phyloP scores from a whole-genome alignment of 30 jellyfish, hydroid and myxozoan species.

The Aurelia aurita region DNA sequence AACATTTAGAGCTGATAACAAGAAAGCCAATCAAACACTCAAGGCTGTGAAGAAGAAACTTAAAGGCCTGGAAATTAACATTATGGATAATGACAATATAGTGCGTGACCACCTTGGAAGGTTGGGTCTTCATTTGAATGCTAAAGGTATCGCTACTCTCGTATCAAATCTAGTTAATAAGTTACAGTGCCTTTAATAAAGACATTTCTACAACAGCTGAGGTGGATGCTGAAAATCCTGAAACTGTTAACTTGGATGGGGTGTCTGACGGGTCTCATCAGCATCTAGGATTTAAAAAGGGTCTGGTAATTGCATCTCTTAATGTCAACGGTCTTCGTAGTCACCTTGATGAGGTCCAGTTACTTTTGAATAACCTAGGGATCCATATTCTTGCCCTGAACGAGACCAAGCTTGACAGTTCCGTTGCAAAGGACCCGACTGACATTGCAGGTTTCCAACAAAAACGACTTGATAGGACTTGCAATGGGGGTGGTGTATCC shows the following conservation, averaged over 20 bases:
- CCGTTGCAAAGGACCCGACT: too few relatives aligned
- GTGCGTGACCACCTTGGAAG: constrained; percentile 42
- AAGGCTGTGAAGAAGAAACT: constrained; percentile 26
- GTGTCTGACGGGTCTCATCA: too few relatives aligned
- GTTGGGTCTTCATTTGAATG: constrained; percentile 2
- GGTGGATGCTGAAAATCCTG: background rate
- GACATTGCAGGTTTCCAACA: too few relatives aligned
- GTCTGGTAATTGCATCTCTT: constrained; percentile 62
- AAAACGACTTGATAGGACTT: too few relatives aligned
- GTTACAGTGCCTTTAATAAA: constrained; percentile 15
- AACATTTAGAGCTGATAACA: constrained; percentile 20
- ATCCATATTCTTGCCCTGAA: too few relatives aligned
- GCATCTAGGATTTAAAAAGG: constrained; percentile 61
- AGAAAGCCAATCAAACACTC: constrained; percentile 33
- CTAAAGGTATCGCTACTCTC: constrained; percentile 3
- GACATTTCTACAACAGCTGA: background rate
- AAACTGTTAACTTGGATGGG: constrained; percentile 11
- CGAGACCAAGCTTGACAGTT: too few relatives aligned
- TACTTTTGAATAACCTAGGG: too few relatives aligned
- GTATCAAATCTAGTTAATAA: constrained; percentile 9
- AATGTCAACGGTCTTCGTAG: too few relatives aligned
- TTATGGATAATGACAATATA: constrained; percentile 18
- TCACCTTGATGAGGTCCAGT: too few relatives aligned
- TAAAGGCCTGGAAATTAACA: constrained; percentile 12
- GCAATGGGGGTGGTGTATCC: too few relatives aligned